These are phyloP conservation scores for Leucoptera coffeella DNA, from an alignment of 2,888 invertebrate species.

Conservation along the genomic window DNA sequence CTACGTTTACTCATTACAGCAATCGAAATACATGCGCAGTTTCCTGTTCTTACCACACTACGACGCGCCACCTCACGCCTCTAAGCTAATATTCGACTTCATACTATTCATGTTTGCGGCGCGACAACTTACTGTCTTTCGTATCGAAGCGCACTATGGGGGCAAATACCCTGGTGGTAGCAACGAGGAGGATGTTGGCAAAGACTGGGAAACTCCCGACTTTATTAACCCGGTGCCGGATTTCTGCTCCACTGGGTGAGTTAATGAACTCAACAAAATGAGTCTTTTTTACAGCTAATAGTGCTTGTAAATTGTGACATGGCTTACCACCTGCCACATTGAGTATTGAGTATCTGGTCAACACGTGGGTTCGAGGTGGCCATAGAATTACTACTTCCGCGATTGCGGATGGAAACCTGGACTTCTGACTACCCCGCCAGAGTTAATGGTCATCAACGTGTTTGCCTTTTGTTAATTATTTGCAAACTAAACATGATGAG, in stretches of 20 bases:
- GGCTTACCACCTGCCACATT: no score
- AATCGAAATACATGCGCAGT: constrained; percentile 59
- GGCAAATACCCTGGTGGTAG: constrained; percentile 63
- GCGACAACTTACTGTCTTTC: constrained; percentile 81
- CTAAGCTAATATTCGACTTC: constrained; percentile 86
- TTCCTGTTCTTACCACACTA: constrained; percentile 89
- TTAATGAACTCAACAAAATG: constrained; percentile 20
- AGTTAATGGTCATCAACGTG: no score
- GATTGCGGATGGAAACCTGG: no score
- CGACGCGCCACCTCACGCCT: constrained; percentile 64
- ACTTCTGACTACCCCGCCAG: no score
- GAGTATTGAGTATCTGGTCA: no score
- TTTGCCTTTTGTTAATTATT: no score
- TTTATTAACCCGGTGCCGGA: constrained; percentile 87
- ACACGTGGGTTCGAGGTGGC: no score
- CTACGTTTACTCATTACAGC: constrained; percentile 18
- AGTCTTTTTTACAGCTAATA: constrained; percentile 65
- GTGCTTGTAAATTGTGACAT: no score
- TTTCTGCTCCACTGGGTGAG: constrained; percentile 67
- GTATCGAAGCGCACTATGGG: constrained; percentile 61
- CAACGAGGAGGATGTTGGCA: constrained; percentile 62
- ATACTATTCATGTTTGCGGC: constrained; percentile 79
- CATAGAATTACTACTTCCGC: no score
- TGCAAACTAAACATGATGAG: no score
- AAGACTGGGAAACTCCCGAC: constrained; percentile 64